phyloP scores from a whole-genome alignment of 2,797 vertebrate species.

The Buceros bicornis region DNA sequence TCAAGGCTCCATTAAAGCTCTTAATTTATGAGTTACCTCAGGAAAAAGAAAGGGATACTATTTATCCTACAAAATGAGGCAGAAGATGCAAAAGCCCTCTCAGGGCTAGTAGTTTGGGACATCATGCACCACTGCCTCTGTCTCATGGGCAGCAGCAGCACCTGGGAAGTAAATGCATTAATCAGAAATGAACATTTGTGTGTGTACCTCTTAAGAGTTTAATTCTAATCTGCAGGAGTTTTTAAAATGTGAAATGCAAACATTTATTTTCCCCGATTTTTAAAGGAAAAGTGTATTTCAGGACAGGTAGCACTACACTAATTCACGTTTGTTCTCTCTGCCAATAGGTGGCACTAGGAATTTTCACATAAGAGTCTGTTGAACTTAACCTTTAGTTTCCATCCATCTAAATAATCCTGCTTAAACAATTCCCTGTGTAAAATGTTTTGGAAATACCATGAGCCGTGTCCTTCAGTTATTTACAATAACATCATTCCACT shows the following conservation, averaged over 20 bases:
- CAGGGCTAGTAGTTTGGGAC: background rate
- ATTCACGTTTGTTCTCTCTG: background rate
- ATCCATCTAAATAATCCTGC: background rate
- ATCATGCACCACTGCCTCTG: accelerated
- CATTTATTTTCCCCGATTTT: background rate
- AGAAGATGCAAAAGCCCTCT: background rate
- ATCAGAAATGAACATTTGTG: background rate
- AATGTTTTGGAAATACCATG: background rate
- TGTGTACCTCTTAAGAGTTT: background rate
- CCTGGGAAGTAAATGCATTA: background rate
- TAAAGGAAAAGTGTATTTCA: background rate
- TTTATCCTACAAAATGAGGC: background rate
- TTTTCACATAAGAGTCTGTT: background rate
- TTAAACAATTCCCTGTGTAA: background rate
- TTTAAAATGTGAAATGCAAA: background rate
- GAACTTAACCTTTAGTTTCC: background rate
- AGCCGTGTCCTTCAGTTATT: background rate
- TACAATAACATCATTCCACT: background rate
- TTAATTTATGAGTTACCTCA: background rate
- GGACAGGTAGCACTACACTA: accelerated
- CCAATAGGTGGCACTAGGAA: slow-evolving; percentile 30
- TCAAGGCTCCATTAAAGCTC: background rate
- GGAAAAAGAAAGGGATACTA: background rate
- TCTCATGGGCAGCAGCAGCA: background rate
- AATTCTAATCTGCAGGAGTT: background rate